Conservation (phyloP, 2,113 vertebrate genomes). For the Calidris pygmaea region DNA sequence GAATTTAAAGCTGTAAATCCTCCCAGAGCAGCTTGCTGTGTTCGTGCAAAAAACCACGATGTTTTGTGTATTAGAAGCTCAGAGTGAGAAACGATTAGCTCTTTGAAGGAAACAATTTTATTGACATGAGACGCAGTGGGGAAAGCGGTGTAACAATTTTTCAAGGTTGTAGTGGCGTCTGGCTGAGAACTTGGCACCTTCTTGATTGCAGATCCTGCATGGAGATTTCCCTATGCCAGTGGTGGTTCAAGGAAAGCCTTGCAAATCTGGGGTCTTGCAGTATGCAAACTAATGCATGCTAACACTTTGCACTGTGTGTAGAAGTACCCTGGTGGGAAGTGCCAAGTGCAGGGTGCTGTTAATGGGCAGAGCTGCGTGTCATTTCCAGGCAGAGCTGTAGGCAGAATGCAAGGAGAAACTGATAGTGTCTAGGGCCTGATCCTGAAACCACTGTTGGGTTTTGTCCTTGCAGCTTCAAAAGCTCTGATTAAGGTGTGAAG, state of each 20-base stretch:
- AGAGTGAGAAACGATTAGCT: background rate
- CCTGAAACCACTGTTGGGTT: background rate
- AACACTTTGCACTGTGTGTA: background rate
- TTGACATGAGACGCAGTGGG: background rate
- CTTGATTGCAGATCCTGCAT: background rate
- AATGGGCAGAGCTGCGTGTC: background rate
- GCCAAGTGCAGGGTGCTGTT: background rate
- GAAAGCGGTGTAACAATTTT: background rate
- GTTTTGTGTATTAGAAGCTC: too few relatives aligned
- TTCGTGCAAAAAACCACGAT: accelerated
- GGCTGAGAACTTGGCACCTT: background rate
- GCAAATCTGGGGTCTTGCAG: background rate
- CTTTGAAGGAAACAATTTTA: background rate
- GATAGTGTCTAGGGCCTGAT: background rate
- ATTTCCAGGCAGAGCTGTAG: background rate
- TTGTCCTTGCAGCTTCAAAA: background rate
- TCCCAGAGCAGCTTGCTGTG: background rate
- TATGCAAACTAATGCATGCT: accelerated
- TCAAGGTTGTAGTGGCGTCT: background rate
- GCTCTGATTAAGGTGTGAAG: background rate
- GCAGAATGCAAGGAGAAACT: background rate
- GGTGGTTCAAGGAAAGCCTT: background rate
- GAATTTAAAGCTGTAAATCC: background rate
- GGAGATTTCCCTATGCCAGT: accelerated
- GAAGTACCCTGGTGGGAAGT: background rate